phyloP scores from a whole-genome alignment of 2,888 invertebrate species.

The Loripinus fragilis region DNA sequence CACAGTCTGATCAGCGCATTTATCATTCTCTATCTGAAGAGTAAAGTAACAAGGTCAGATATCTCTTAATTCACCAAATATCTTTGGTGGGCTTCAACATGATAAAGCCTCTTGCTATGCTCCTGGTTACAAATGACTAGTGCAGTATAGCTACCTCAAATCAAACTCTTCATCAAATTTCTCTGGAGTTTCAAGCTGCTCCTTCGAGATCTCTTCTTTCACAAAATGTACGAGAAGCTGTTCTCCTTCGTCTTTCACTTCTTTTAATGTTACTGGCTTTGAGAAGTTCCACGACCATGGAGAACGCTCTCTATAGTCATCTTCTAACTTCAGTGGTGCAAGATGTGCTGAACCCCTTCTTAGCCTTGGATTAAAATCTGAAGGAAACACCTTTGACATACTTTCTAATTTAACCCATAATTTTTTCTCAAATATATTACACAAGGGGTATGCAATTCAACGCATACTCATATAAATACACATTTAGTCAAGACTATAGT shows the following conservation, averaged over 20 bases:
- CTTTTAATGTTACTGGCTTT: constrained; percentile 33
- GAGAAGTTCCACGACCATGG: neutral
- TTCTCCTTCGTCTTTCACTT: constrained; percentile 61
- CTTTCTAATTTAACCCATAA: neutral
- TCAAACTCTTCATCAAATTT: constrained; percentile 35
- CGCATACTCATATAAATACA: no score
- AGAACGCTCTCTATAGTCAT: neutral
- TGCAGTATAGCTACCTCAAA: no score
- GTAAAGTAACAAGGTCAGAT: no score
- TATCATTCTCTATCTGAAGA: no score
- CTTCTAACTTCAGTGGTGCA: constrained; percentile 11
- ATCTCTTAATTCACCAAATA: no score
- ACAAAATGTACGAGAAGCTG: constrained; percentile 57
- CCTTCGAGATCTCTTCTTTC: constrained; percentile 42
- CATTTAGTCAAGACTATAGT: no score
- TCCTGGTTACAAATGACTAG: no score
- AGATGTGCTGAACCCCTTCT: constrained; percentile 42
- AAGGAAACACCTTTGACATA: neutral
- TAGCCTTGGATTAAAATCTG: constrained; percentile 19
- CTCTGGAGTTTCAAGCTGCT: constrained; percentile 44
- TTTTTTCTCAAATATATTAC: no score
- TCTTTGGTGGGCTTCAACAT: no score
- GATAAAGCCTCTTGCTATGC: no score
- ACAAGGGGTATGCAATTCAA: no score
- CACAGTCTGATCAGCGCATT: no score